Percentiles rank a stretch among this genome's conserved stretches.
phyloP scores from a whole-genome alignment of 2,888 invertebrate genomes.

The Lampropteryx suffumata region DNA sequence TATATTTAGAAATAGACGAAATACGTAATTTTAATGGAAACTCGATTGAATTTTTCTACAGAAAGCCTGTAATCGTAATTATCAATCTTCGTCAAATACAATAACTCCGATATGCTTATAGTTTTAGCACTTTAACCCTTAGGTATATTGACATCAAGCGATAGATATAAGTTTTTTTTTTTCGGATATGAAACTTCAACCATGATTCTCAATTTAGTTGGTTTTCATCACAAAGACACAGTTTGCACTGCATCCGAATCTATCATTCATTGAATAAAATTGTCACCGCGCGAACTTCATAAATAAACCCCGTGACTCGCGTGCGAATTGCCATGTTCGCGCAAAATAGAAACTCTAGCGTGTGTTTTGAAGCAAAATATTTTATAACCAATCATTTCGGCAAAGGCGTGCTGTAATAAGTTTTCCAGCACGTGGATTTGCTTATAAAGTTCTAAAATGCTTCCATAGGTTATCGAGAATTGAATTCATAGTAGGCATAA shows the following conservation, averaged over 20 bases:
- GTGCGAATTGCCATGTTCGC: conserved; percentile 26
- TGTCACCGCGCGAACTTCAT: conserved; percentile 46
- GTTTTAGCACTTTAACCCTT: too few species aligned
- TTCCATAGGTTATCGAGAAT: too few species aligned
- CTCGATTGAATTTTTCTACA: too few species aligned
- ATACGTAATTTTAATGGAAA: too few species aligned
- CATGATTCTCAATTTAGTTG: conserved; percentile 4
- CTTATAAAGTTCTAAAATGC: background rate
- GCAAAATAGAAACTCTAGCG: conserved; percentile 12
- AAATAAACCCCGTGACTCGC: conserved; percentile 45
- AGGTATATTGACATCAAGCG: too few species aligned
- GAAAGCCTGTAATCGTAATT: too few species aligned
- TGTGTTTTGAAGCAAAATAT: conserved; percentile 14
- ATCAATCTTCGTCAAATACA: too few species aligned
- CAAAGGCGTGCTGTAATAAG: background rate
- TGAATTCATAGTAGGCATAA: too few species aligned
- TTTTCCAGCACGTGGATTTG: background rate
- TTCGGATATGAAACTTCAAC: too few species aligned
- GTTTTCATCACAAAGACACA: conserved; percentile 9
- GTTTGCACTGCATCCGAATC: conserved; percentile 34
- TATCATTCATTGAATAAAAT: conserved; percentile 48
- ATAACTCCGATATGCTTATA: too few species aligned
- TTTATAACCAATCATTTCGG: conserved; percentile 1
- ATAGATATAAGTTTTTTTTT: too few species aligned
- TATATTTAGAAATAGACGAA: too few species aligned